Conservation (phyloP, 30 jellyfish, hydroid and myxozoan species). For the Mastigias papua region DNA sequence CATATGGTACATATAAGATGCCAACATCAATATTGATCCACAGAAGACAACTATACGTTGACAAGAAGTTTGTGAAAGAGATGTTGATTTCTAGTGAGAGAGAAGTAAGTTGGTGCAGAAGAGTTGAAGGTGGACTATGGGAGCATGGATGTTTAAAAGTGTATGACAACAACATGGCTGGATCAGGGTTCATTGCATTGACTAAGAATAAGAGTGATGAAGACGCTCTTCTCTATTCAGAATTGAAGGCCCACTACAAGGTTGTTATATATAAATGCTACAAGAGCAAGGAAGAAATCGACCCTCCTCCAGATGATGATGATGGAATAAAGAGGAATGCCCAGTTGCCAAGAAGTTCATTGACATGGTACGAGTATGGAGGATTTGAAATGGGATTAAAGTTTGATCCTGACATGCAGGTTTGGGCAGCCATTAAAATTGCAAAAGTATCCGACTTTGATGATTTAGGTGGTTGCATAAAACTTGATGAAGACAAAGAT, state of each 20-base stretch:
- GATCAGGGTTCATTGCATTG: slow-evolving; percentile 46
- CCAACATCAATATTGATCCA: slow-evolving; percentile 15
- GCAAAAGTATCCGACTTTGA: background rate
- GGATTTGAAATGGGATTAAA: background rate
- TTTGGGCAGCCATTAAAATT: background rate
- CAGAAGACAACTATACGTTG: slow-evolving; percentile 46
- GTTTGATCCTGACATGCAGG: background rate
- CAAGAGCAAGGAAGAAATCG: no score
- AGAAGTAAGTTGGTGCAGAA: slow-evolving; percentile 45
- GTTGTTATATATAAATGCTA: slow-evolving; percentile 54
- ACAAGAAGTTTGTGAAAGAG: slow-evolving; percentile 15
- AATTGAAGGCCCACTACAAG: slow-evolving; percentile 14
- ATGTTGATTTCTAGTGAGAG: background rate
- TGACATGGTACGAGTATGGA: background rate
- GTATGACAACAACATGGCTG: slow-evolving; percentile 10
- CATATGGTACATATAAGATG: slow-evolving; percentile 42
- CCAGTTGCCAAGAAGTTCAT: background rate
- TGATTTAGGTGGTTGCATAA: background rate
- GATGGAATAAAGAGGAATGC: background rate
- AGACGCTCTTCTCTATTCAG: slow-evolving; percentile 13
- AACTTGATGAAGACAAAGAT: no score
- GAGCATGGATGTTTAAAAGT: slow-evolving; percentile 60
- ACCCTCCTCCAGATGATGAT: no score
- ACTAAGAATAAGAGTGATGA: slow-evolving; percentile 39
- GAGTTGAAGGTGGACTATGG: slow-evolving; percentile 46